Conservation (phyloP, 2,888 invertebrate genomes). For the Neoascia interrupta region DNA sequence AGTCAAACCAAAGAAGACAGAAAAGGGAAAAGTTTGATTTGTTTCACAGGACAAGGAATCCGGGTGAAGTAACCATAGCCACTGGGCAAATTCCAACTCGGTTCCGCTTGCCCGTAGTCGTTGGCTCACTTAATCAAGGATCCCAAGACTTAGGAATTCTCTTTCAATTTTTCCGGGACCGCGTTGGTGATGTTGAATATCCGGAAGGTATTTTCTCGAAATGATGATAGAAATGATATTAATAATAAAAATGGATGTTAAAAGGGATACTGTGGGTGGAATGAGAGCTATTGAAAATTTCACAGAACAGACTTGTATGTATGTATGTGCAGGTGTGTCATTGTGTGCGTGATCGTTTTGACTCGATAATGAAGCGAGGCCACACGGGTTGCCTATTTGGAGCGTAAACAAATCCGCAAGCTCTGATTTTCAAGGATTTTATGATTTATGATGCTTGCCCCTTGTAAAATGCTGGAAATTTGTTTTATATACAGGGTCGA, state of each 20-base stretch:
- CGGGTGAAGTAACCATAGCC: constrained; percentile 52
- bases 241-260: constrained; percentile 56
- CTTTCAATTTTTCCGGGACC: constrained; percentile 20
- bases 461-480: background rate
- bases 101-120: constrained; percentile 1
- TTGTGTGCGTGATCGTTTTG: constrained; percentile 5
- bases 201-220: constrained; percentile 51
- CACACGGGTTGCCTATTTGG: constrained; percentile 8
- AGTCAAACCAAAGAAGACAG: background rate
- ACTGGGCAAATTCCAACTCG: constrained; percentile 23
- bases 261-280: constrained; percentile 35
- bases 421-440: constrained; percentile 48
- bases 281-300: constrained; percentile 31
- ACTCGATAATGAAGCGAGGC: background rate
- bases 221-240: constrained; percentile 55
- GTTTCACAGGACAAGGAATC: constrained; percentile 36
- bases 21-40: constrained; percentile 41
- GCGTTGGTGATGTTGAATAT: constrained; percentile 33
- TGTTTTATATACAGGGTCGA: constrained; percentile 12
- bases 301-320: background rate
- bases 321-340: constrained; percentile 8
- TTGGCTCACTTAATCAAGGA: constrained; percentile 62
- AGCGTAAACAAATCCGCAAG: constrained; percentile 50
- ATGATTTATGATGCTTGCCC: constrained; percentile 62
- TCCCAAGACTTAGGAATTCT: constrained; percentile 34